These are phyloP conservation scores for Atractosteus spatula DNA, from an alignment of 2,113 vertebrate species.

Conservation along the genomic window DNA sequence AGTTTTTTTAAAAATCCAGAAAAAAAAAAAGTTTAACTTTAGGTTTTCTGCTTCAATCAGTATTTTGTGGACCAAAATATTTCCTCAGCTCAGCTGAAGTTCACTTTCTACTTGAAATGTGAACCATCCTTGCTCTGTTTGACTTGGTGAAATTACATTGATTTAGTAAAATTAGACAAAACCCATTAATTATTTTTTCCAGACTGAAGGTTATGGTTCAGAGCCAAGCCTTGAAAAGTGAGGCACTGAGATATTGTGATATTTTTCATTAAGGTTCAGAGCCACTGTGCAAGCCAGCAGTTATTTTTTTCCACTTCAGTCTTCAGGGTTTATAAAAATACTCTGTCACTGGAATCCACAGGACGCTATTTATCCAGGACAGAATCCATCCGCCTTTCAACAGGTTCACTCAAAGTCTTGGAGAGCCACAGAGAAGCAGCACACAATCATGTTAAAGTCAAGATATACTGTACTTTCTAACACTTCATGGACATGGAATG, in stretches of 20 bases:
- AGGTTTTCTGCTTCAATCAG: not conserved
- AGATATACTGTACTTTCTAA: too few relatives aligned
- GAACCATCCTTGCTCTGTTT: not conserved
- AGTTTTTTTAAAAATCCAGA: not conserved
- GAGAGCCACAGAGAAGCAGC: not conserved
- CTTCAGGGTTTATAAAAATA: constrained; percentile 42
- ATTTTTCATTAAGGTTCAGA: not conserved
- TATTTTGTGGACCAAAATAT: not conserved
- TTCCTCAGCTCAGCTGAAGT: not conserved
- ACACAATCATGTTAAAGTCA: too few relatives aligned
- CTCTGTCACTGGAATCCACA: constrained; percentile 39
- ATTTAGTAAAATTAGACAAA: not conserved
- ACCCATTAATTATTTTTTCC: not conserved
- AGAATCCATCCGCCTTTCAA: constrained; percentile 45
- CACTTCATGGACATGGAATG: too few relatives aligned
- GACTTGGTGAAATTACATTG: not conserved
- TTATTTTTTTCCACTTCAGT: constrained; percentile 5
- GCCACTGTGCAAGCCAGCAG: constrained; percentile 29
- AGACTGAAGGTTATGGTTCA: not conserved
- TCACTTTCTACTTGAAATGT: not conserved
- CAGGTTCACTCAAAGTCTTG: constrained; percentile 49
- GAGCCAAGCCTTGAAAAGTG: not conserved
- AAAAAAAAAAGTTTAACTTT: too few relatives aligned
- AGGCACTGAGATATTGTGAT: constrained; percentile 14
- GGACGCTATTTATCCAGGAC: constrained; percentile 45